Evolutionary conservation across 2,888 invertebrate species (phyloP).

Genomic region (Papilio elwesi): DNA sequence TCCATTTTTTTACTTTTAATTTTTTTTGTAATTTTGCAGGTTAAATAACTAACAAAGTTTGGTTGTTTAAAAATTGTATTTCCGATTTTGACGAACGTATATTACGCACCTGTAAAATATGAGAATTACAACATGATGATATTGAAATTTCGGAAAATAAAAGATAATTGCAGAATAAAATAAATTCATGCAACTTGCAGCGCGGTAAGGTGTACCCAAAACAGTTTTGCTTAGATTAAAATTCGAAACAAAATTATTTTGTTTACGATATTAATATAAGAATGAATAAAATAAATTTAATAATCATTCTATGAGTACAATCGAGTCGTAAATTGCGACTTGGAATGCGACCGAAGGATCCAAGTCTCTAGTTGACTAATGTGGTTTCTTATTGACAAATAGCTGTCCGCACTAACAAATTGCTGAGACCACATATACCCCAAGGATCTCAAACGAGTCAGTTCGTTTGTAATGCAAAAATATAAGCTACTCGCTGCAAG

Average conservation of each 20-base stretch:
- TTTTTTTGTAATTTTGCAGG: no score
- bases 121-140: neutral
- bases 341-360: constrained; percentile 50
- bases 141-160: neutral
- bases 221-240: neutral
- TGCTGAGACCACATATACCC: constrained; percentile 54
- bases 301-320: constrained; percentile 57
- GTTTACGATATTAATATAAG: neutral
- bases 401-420: constrained; percentile 67
- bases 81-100: neutral
- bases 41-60: no score
- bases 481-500: constrained; percentile 52
- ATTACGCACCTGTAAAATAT: neutral
- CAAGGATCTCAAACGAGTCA: constrained; percentile 52
- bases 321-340: constrained; percentile 62
- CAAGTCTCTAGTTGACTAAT: constrained; percentile 62
- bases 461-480: constrained; percentile 61
- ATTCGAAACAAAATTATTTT: neutral
- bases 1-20: no score
- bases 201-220: neutral
- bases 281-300: constrained; percentile 2
- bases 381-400: constrained; percentile 69
- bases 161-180: neutral
- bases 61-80: neutral
- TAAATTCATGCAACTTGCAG: neutral